Evolutionary conservation across 1,140 invertebrate species (phyloP), one percentile per base, ranked within the genome.

Genomic region (Anagrus nilaparvatae): DNA sequence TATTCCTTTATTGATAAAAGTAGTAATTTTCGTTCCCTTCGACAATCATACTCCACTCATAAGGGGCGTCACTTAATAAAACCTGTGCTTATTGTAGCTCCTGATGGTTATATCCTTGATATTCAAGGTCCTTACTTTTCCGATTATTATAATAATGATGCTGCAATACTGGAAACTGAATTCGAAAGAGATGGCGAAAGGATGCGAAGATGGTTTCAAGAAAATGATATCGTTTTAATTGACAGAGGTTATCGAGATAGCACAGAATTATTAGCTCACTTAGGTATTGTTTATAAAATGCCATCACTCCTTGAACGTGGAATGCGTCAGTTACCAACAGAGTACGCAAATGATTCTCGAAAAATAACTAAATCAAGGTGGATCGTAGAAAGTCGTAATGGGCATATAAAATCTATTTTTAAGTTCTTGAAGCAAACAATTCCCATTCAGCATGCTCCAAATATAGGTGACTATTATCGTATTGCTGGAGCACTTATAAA

Each of bases 61-160:
- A 48, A 48, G 34, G 47, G 42, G 21, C 42, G 42, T 21, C 42
- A 44, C 39, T 32, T 48, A 13, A 33, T 44, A 4, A 48, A 48
- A 20, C 42, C 43, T 28, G 34, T 35, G 12, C 20, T 44, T n/a
- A 25, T 48, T 13, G 23, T 29, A 18, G 41, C 31, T 6, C 27
- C 37, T 24, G 32, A 48, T 34, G 38, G 41, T 13, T 44, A 40
- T 12, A 48, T 44, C 31, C 39, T 48, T 17, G 41, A 44, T 31
- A 44, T 48, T 21, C 32, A 38, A 14, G 41, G 46, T 14, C 46
- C 46, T n/a, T 48, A 44, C 21, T 48, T 44, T 37, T 29, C 33
- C 14, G 39, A 33, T 43, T 21, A 12, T 21, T 36, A 32, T 12
- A 48, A 48, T 20, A 48, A 48, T 32, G 46, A 48, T 41, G 37